Base-by-base conservation (phyloP, 2,888 invertebrate species). In the Parelbella ahira region DNA sequence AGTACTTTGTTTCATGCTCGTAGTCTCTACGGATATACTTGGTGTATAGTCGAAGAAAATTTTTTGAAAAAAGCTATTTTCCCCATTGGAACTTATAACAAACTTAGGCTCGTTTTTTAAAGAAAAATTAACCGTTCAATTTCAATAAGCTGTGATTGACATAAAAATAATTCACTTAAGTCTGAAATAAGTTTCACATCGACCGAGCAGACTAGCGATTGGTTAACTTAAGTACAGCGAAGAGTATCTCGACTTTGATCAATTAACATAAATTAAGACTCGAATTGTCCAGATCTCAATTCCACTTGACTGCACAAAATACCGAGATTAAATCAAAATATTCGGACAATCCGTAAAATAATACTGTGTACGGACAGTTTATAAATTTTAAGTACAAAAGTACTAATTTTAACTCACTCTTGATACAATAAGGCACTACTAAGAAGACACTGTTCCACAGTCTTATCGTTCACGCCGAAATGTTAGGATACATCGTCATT, bases 401-500 rank as follows among this genome's bases (percentile, higher is more conserved):
- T 68, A 72, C 64, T 62, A 59, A 56, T 56, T 54, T 59, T 56
- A 55, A 50, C 51, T 53, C 55, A 58, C 53, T 50, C 42, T n/a
- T 47, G 50, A 47, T 47, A 57, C 54, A 51, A 49, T 63, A 68
- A 75, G 73, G 68, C 70, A 73, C 73, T n/a, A n/a, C n/a, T 68
- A 67, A 57, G 63, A 71, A 73, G 71, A 74, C 73, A 72, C 65
- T 62, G 58, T 50, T 59, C 51, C 55, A 55, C 51, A 65, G 63
- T 64, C 62, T 66, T 63, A 60, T 66, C 54, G 51, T 60, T 61
- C 64, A 64, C 69, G 61, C 72, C 67, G 59, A 64, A 60, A 58
- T 72, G 75, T 80, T 78, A 80, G 69, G 68, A 70, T 72, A 75
- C 72, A 76, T 62, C n/a, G n/a, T n/a, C 54, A 60, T 69, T 74